Evolutionary conservation across 2,888 invertebrate species (phyloP), one percentile per base, ranked within the genome.

Genomic region (Atrina japonica): DNA sequence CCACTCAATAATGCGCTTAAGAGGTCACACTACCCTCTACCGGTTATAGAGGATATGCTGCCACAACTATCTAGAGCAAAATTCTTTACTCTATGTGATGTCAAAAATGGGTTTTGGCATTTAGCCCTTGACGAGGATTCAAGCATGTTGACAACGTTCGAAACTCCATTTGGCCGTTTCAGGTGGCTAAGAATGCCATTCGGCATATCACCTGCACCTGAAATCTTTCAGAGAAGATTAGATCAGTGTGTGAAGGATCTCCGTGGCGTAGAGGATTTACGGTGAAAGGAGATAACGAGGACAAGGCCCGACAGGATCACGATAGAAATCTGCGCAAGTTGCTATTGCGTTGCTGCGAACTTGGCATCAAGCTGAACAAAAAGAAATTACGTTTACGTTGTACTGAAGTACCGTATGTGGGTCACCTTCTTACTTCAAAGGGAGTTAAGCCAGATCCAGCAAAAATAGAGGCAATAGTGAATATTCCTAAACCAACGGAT

Each of bases 111-210:
- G 5, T 77, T 72, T 43, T 75, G 74, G 73, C 69, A 76, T 21
- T 52, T 74, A 6, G 29, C 43, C 18, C 30, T 74, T 7, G 72
- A 74, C 43, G 71, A 76, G 23, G 49, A 72, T 21, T 66, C 67
- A 14, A 69, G 71, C 45, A 25, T 27, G 3, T 58, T 78, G 1
- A 82, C 79, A 7, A 80, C 73, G 9, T 79, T 83, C 60, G 67
- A 67, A 43, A 80, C 78, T 5, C 76, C 76, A 2, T 80, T 60
- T 14, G 78, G 77, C 3, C 43, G 77, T 25, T 83, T 71, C 50
- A 18, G 76, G 11, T 81, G 78, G 75, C 21, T 35, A 0, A 50
- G 66, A 25, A 50, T 79, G 63, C 78, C 81, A 18, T 78, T 78
- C 64, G 74, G 77, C 27, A 73, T 80, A 5, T 60, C 66, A 1